phyloP scores from a whole-genome alignment of 2,888 invertebrate genomes.

The Cactoblastis cactorum region DNA sequence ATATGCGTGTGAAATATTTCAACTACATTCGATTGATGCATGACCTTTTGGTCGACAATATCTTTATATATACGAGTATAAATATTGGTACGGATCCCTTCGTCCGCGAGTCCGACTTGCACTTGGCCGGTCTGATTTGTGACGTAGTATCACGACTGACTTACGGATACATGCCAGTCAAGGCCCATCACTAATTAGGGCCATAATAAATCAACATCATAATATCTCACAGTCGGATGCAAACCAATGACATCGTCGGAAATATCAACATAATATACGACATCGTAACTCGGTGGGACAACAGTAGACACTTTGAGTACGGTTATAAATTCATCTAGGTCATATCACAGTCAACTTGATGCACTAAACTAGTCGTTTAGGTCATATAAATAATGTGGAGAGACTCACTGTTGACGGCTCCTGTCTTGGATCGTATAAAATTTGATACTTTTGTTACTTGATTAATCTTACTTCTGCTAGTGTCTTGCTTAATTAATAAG shows the following conservation, averaged over 20 bases:
- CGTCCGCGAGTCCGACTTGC: too few species aligned
- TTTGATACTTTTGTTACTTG: too few species aligned
- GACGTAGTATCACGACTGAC: too few species aligned
- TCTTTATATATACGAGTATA: too few species aligned
- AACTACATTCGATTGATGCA: too few species aligned
- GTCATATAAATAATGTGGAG: background rate
- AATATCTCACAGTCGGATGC: background rate
- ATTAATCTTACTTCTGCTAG: too few species aligned
- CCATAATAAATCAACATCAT: constrained; percentile 4
- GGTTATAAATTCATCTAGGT: constrained; percentile 1
- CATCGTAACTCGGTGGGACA: constrained; percentile 2
- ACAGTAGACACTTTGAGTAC: background rate
- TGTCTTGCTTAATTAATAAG: too few species aligned
- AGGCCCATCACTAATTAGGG: background rate
- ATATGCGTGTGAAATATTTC: too few species aligned
- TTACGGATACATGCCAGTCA: background rate
- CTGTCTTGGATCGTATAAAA: too few species aligned
- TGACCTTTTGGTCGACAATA: too few species aligned
- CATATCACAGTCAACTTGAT: background rate
- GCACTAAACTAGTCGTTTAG: background rate
- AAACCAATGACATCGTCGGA: background rate
- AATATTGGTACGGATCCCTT: too few species aligned
- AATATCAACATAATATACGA: constrained; percentile 2
- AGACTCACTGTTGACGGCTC: background rate
- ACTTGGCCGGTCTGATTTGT: too few species aligned